These are phyloP conservation scores for Neoascia interrupta DNA, from an alignment of 2,888 invertebrate genomes.

Conservation along the genomic window DNA sequence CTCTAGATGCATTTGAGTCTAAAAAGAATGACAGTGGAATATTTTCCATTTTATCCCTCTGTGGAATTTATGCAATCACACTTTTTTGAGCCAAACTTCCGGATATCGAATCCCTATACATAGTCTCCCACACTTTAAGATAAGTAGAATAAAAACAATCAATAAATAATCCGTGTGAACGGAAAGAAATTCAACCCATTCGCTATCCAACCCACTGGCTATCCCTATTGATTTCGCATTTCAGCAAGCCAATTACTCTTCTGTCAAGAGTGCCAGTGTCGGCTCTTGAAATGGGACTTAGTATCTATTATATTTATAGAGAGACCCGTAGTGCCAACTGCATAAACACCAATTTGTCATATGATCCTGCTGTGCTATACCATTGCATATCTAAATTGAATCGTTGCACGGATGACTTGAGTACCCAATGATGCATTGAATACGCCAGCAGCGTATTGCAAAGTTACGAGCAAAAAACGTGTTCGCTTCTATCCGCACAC, in stretches of 20 bases:
- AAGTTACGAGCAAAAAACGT: too few relatives aligned
- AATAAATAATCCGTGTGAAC: too few relatives aligned
- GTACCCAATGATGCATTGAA: constrained; percentile 15
- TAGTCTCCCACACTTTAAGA: not conserved
- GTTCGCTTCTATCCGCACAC: too few relatives aligned
- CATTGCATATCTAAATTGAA: constrained; percentile 37
- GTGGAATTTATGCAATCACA: too few relatives aligned
- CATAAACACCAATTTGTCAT: constrained; percentile 46
- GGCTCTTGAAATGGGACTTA: constrained; percentile 6
- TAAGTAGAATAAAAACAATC: not conserved
- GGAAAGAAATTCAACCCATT: constrained; percentile 33
- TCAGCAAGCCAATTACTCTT: constrained; percentile 34
- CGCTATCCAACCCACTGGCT: not conserved
- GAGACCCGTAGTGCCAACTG: not conserved
- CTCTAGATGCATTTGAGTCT: too few relatives aligned
- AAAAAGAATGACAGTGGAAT: too few relatives aligned
- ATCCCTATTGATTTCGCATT: not conserved
- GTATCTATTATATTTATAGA: too few relatives aligned
- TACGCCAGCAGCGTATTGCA: constrained; percentile 10
- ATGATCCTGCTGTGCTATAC: constrained; percentile 22
- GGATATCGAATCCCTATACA: too few relatives aligned
- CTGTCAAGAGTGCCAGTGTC: constrained; percentile 20
- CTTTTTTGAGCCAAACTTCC: too few relatives aligned
- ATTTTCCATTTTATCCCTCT: too few relatives aligned
- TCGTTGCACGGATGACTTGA: not conserved